phyloP scores from a whole-genome alignment of 2,113 vertebrate species.

The Eurystomus gularis region DNA sequence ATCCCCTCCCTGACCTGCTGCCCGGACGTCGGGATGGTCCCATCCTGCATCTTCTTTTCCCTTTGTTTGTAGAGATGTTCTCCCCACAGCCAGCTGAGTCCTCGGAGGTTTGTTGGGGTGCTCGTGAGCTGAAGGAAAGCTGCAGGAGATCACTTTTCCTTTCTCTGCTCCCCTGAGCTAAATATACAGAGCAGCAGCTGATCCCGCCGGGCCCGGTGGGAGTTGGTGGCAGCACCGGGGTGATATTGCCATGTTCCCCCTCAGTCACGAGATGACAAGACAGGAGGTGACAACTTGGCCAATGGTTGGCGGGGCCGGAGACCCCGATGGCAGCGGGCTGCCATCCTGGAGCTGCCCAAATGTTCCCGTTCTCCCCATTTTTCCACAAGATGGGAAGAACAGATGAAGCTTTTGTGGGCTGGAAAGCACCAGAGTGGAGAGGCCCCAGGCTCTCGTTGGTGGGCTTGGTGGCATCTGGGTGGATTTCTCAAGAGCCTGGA shows the following conservation, averaged over 20 bases:
- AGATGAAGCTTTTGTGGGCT: background rate
- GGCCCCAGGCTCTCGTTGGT: rapidly evolving
- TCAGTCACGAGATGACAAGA: no score
- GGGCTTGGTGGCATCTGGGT: rapidly evolving
- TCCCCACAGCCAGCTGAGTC: background rate
- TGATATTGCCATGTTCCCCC: no score
- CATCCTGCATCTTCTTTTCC: background rate
- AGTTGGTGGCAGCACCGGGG: background rate
- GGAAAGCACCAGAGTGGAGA: rapidly evolving
- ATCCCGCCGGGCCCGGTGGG: background rate
- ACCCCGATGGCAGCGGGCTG: no score
- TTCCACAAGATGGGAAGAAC: rapidly evolving
- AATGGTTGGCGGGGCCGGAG: no score
- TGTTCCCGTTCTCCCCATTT: rapidly evolving
- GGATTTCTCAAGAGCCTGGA: background rate
- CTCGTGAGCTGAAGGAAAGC: background rate
- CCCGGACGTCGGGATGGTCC: rapidly evolving
- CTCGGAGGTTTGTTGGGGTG: background rate
- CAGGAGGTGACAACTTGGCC: no score
- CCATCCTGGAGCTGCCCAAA: no score
- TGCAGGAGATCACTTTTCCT: constrained; percentile 66
- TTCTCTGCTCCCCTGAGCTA: constrained; percentile 54
- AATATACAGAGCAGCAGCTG: constrained; percentile 77
- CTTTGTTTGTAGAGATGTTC: rapidly evolving
- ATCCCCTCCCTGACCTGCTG: background rate